Conservation (phyloP, 35 echinoderm and acorn worm species). For the Stichopus chloronotus region DNA sequence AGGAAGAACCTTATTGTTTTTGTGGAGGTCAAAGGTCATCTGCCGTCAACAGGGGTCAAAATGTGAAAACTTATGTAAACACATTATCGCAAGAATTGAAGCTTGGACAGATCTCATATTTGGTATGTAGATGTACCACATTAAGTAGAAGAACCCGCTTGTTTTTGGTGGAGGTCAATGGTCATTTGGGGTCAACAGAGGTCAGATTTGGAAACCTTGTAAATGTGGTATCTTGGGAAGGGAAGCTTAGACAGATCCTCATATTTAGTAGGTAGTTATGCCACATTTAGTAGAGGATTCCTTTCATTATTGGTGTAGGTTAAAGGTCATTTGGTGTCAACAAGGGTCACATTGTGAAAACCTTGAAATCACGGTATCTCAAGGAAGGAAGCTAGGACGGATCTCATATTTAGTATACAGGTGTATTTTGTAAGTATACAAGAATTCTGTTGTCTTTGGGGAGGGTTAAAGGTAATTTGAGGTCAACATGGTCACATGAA, state of each 20-base stretch:
- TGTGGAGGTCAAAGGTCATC: too few relatives aligned
- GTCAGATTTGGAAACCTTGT: background rate
- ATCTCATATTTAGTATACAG: background rate
- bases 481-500: background rate
- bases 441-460: background rate
- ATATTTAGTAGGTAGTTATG: background rate
- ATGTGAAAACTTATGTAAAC: too few relatives aligned
- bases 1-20: too few relatives aligned
- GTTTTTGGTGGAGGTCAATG: too few relatives aligned
- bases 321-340: background rate
- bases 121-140: too few relatives aligned
- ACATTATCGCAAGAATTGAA: too few relatives aligned
- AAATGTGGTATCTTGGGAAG: background rate
- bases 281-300: background rate
- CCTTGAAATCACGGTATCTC: background rate
- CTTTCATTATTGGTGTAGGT: background rate
- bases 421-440: background rate
- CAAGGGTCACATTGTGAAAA: background rate
- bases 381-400: background rate
- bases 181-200: too few relatives aligned
- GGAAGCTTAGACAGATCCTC: background rate
- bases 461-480: background rate
- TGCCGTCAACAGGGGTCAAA: too few relatives aligned
- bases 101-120: too few relatives aligned
- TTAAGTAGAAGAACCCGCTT: too few relatives aligned